phyloP scores from a whole-genome alignment of 2,888 invertebrate genomes.

The Temnothorax rugatulus region DNA sequence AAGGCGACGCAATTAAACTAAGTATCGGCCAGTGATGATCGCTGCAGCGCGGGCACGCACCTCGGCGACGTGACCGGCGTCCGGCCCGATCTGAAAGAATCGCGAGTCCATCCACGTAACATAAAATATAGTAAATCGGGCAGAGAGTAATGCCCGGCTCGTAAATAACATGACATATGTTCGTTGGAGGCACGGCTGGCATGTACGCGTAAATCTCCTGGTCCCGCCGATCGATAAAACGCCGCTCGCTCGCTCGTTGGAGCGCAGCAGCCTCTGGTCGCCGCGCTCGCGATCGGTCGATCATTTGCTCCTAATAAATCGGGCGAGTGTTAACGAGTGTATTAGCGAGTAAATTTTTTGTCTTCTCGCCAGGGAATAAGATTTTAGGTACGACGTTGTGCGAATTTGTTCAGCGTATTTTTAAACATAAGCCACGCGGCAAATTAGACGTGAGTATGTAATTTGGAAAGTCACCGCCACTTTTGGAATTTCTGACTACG shows the following conservation, averaged over 20 bases:
- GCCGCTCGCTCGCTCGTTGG: constrained; percentile 30
- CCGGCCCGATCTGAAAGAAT: constrained; percentile 74
- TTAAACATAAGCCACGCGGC: not conserved
- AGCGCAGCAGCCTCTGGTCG: not conserved
- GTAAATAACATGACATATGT: constrained; percentile 85
- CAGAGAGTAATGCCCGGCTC: constrained; percentile 83
- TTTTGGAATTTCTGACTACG: not conserved
- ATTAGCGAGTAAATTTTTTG: constrained; percentile 24
- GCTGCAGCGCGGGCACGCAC: constrained; percentile 43
- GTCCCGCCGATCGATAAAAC: constrained; percentile 80
- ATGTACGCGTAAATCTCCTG: constrained; percentile 82
- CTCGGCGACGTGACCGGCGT: constrained; percentile 69
- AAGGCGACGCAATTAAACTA: constrained; percentile 31
- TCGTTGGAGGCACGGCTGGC: constrained; percentile 81
- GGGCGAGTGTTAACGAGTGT: constrained; percentile 32
- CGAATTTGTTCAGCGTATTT: not conserved
- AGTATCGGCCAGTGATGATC: constrained; percentile 42
- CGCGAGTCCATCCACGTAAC: constrained; percentile 82
- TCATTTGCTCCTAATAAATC: constrained; percentile 52
- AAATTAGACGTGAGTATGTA: not conserved
- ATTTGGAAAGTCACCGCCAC: not conserved
- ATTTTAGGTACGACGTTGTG: constrained; percentile 18
- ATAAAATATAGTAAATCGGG: constrained; percentile 83
- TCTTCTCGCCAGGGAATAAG: not conserved
- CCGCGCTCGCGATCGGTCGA: constrained; percentile 45